These are phyloP conservation scores for Epizoanthus rinbou DNA, from an alignment of 92 coral and sea anemone genomes.

Conservation along the genomic window DNA sequence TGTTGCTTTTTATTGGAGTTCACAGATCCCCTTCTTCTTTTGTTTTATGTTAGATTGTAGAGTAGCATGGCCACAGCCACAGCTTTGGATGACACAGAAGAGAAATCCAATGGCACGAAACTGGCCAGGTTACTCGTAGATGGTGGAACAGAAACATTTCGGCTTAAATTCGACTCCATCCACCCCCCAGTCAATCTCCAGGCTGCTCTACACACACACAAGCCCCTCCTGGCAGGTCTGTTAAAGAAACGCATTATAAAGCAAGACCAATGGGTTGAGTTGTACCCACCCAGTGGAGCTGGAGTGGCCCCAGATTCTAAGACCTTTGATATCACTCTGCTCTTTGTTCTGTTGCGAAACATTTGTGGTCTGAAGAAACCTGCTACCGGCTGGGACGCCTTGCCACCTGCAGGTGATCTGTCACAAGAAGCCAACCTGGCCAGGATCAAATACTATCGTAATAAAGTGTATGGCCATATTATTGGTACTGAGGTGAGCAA, in stretches of 20 bases:
- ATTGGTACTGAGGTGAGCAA: constrained; percentile 18
- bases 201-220: not conserved
- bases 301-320: not conserved
- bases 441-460: not conserved
- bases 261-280: not conserved
- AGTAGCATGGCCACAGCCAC: no score
- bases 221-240: not conserved
- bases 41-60: no score
- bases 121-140: constrained; percentile 10
- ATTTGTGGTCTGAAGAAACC: no score
- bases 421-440: constrained; percentile 13
- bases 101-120: constrained; percentile 7
- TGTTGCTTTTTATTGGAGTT: no score
- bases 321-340: no score
- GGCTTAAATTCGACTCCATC: not conserved
- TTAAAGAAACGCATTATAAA: not conserved
- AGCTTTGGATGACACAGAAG: not conserved
- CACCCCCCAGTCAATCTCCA: not conserved
- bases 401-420: not conserved
- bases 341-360: no score
- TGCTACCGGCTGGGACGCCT: constrained; percentile 20
- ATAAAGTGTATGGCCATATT: constrained; percentile 2
- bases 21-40: no score
- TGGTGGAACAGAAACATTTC: constrained; percentile 17
- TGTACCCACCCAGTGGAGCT: constrained; percentile 7